phyloP scores from a whole-genome alignment of 2,888 invertebrate species.

The Mesorhabditis belari region DNA sequence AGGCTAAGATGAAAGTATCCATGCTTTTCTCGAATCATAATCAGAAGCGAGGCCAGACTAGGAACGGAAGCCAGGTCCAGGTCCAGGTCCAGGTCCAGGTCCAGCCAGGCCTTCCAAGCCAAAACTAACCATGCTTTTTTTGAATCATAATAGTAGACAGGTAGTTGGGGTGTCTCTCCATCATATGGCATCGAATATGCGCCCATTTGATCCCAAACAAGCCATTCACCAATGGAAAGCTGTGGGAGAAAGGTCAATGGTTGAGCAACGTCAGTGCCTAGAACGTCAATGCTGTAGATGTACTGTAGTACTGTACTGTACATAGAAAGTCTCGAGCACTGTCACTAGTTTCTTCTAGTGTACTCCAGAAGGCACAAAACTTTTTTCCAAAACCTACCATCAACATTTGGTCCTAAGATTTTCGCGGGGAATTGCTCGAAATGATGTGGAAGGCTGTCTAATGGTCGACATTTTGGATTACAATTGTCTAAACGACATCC shows the following conservation, averaged over 20 bases:
- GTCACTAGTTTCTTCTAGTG: no score
- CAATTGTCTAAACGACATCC: slow-evolving; percentile 60
- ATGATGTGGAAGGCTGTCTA: slow-evolving; percentile 7
- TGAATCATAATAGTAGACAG: slow-evolving; percentile 38
- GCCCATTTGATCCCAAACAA: slow-evolving; percentile 90
- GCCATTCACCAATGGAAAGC: slow-evolving; percentile 55
- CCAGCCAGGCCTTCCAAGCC: no score
- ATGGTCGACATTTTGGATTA: slow-evolving; percentile 37
- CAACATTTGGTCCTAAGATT: not conserved
- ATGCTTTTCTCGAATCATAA: no score
- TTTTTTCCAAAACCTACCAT: not conserved
- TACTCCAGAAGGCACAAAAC: not conserved
- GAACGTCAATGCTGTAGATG: slow-evolving; percentile 4
- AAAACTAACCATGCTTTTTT: slow-evolving; percentile 26
- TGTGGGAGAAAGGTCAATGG: slow-evolving; percentile 29
- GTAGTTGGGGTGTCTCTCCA: slow-evolving; percentile 81
- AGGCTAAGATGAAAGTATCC: no score
- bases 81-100: no score
- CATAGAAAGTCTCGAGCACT: no score
- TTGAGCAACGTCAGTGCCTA: slow-evolving; percentile 26
- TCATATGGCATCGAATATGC: slow-evolving; percentile 86
- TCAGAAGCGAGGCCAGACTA: no score
- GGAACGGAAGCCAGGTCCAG: no score
- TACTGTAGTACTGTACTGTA: not conserved
- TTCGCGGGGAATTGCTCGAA: not conserved